A percentile compares a stretch with the other conserved stretches of the same genome.
These are phyloP conservation scores for Toxostoma redivivum DNA, from an alignment of 2,113 vertebrate genomes.

Conservation along the genomic window DNA sequence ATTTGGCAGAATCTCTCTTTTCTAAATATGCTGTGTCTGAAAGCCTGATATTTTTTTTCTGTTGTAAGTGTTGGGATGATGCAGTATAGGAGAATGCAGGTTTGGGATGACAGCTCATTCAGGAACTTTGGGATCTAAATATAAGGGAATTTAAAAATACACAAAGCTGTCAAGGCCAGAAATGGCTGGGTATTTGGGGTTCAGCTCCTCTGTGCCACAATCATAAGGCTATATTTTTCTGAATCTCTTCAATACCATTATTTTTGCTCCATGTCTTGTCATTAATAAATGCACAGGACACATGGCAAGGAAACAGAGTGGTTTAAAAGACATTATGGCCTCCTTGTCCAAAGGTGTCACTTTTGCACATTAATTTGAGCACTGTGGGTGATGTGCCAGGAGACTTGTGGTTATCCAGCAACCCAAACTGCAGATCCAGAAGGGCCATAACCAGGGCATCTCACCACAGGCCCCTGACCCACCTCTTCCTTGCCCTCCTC, in stretches of 20 bases:
- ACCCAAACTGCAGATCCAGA: slow-evolving; percentile 6
- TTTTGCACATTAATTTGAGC: neutral
- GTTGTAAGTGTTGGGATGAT: slow-evolving; percentile 44
- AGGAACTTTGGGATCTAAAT: slow-evolving; percentile 41
- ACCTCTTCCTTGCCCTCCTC: neutral
- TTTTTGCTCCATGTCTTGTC: slow-evolving; percentile 20
- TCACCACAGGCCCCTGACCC: neutral
- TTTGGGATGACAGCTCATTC: slow-evolving; percentile 32
- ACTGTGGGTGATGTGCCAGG: slow-evolving; percentile 17
- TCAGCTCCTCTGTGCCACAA: neutral
- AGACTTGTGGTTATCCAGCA: neutral
- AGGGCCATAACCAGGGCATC: neutral
- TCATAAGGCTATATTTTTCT: neutral
- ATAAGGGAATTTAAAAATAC: slow-evolving; percentile 53
- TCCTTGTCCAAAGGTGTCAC: slow-evolving; percentile 50
- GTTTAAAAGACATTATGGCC: slow-evolving; percentile 20
- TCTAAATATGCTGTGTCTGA: slow-evolving; percentile 63
- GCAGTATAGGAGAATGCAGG: slow-evolving; percentile 5
- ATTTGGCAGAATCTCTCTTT: slow-evolving; percentile 60
- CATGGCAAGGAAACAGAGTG: slow-evolving; percentile 26
- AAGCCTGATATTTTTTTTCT: slow-evolving; percentile 38
- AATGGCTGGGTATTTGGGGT: slow-evolving; percentile 26
- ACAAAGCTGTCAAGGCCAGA: slow-evolving; percentile 4
- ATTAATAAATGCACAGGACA: slow-evolving; percentile 37
- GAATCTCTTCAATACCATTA: neutral